These are phyloP conservation scores for Ailurus styani DNA, from an alignment of 2,113 vertebrate genomes.

Conservation along the genomic window DNA sequence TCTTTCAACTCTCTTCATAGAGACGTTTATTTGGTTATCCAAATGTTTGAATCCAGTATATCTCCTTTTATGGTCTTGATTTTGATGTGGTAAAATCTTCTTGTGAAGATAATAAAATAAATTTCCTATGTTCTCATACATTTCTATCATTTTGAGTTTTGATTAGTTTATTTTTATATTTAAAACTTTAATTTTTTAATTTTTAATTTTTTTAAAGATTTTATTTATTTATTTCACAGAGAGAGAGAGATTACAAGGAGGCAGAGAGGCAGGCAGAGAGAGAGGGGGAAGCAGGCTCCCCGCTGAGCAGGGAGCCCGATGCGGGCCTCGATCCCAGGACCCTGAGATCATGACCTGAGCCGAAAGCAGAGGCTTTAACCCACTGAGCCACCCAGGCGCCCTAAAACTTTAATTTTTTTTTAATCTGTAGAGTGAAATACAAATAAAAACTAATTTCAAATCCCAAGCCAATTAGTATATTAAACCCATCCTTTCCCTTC, in stretches of 20 bases:
- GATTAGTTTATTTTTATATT: background rate
- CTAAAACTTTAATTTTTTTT: slow-evolving; percentile 30
- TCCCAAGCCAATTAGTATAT: background rate
- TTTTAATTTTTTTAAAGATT: too few relatives aligned
- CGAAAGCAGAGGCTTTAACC: too few relatives aligned
- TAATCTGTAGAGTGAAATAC: background rate
- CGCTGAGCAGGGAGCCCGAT: too few relatives aligned
- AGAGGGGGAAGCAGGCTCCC: too few relatives aligned
- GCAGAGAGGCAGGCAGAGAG: too few relatives aligned
- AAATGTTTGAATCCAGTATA: background rate
- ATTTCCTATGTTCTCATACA: background rate
- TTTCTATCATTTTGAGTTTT: background rate
- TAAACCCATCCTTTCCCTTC: background rate
- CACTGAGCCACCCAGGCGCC: too few relatives aligned
- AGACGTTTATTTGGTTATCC: background rate
- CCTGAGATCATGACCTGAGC: too few relatives aligned
- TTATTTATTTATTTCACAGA: too few relatives aligned
- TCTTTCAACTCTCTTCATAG: background rate
- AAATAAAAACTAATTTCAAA: background rate
- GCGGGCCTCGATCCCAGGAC: too few relatives aligned
- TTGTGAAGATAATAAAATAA: slow-evolving; percentile 1
- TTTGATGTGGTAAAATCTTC: background rate
- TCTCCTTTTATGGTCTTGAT: background rate
- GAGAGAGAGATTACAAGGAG: too few relatives aligned
- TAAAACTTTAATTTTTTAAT: background rate